Evolutionary conservation across 2,888 invertebrate species (phyloP).

Genomic region (Lepas anatifera): DNA sequence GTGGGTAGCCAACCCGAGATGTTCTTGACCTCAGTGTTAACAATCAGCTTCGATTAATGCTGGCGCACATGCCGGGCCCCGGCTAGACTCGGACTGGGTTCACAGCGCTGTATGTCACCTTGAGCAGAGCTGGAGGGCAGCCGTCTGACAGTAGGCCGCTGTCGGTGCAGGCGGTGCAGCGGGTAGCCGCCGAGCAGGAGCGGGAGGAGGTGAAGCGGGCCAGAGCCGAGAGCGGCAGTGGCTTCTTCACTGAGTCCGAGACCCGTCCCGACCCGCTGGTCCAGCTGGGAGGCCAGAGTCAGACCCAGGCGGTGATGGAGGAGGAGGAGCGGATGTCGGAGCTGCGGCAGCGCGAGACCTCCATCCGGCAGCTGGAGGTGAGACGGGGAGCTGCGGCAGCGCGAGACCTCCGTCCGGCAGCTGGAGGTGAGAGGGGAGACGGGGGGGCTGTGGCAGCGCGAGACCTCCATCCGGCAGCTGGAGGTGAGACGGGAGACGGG

Average conservation of each 20-base stretch:
- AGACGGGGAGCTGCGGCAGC: constrained; percentile 17
- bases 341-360: constrained; percentile 77
- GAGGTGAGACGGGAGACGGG: too few species aligned
- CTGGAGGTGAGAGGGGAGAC: constrained; percentile 54
- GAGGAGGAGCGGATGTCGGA: constrained; percentile 72
- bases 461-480: too few species aligned
- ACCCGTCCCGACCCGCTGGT: constrained; percentile 45
- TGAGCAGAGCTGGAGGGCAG: too few species aligned
- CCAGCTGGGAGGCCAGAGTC: constrained; percentile 48
- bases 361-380: constrained; percentile 83
- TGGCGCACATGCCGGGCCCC: too few species aligned
- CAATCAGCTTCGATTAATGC: too few species aligned
- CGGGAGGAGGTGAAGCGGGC: constrained; percentile 64
- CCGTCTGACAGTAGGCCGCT: too few species aligned
- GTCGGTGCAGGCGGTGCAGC: constrained; percentile 46
- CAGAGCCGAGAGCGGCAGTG: constrained; percentile 28
- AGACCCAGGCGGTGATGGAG: constrained; percentile 54
- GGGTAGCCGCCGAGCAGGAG: constrained; percentile 77
- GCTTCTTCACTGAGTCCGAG: constrained; percentile 45
- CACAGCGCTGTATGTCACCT: too few species aligned
- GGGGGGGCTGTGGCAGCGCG: neutral
- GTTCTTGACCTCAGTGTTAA: too few species aligned
- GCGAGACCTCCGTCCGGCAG: constrained; percentile 42
- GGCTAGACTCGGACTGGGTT: too few species aligned
- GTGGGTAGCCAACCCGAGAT: too few species aligned